Conservation (phyloP, 2,797 vertebrate genomes). For the Crocodylus rhombifer region DNA sequence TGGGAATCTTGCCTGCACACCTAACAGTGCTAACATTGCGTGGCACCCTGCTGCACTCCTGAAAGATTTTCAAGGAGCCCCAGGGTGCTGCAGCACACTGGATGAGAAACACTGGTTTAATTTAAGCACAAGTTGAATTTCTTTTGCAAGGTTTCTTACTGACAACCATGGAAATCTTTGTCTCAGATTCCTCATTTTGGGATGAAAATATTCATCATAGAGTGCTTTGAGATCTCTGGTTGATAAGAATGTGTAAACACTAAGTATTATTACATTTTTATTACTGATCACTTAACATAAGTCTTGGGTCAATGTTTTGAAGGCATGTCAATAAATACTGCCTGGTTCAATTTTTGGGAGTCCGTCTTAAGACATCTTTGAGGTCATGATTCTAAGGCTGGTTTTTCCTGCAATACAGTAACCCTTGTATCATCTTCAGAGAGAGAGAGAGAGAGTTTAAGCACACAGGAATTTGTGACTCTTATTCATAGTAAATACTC, state of each 20-base stretch:
- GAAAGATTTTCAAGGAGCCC: too few relatives aligned
- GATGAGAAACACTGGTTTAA: too few relatives aligned
- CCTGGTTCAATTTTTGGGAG: background rate
- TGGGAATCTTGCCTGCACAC: too few relatives aligned
- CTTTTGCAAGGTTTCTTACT: slow-evolving; percentile 10
- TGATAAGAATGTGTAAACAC: background rate
- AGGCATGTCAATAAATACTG: background rate
- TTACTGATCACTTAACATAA: background rate
- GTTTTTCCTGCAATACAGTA: slow-evolving; percentile 22
- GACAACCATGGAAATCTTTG: slow-evolving; percentile 8
- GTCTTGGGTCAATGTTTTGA: background rate
- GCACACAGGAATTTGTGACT: slow-evolving; percentile 1
- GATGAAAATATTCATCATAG: background rate
- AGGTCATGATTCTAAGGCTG: background rate
- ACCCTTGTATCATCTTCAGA: slow-evolving; percentile 47
- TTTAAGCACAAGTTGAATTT: background rate
- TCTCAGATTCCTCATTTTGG: background rate
- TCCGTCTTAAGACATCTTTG: background rate
- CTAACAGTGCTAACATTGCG: too few relatives aligned
- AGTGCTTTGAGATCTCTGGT: background rate
- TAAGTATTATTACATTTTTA: background rate
- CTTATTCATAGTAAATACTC: slow-evolving; percentile 45
- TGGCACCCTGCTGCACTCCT: too few relatives aligned
- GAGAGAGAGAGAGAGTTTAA: background rate
- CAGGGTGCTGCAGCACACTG: too few relatives aligned